Evolutionary conservation across 1,140 invertebrate species (phyloP).

Genomic region (Ooceraea biroi): DNA sequence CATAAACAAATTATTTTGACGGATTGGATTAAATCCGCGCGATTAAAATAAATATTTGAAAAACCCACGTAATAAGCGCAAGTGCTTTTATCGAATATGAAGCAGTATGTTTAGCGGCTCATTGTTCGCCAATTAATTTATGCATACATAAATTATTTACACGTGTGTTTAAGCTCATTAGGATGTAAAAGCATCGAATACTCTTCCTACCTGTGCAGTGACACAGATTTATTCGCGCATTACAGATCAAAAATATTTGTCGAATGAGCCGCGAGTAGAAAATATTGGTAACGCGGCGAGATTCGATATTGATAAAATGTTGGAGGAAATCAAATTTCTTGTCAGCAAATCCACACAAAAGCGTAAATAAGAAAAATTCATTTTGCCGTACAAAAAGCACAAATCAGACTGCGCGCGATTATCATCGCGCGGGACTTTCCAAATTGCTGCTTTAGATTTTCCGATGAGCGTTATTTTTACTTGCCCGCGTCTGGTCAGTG

Average conservation of each 20-base stretch:
- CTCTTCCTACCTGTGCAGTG: not conserved
- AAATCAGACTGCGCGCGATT: not conserved
- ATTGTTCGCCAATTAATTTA: not conserved
- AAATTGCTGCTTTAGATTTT: not conserved
- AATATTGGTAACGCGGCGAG: slow-evolving; percentile 43
- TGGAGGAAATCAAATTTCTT: slow-evolving; percentile 45
- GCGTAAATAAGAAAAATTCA: slow-evolving; percentile 27
- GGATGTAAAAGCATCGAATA: slow-evolving; percentile 13
- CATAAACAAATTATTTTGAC: slow-evolving; percentile 30
- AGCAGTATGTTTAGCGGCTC: not conserved
- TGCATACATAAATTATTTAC: not conserved
- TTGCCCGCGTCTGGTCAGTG: not conserved
- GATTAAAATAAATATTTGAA: slow-evolving; percentile 45
- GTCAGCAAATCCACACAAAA: not conserved
- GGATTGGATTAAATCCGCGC: slow-evolving; percentile 25
- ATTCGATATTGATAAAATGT: slow-evolving; percentile 32
- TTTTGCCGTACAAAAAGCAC: not conserved
- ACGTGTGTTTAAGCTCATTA: not conserved
- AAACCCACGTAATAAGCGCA: not conserved
- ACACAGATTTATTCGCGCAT: slow-evolving; percentile 45
- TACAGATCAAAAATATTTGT: slow-evolving; percentile 43
- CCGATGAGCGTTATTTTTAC: not conserved
- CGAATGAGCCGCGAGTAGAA: slow-evolving; percentile 35
- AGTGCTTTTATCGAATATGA: slow-evolving; percentile 1
- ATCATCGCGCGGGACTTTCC: slow-evolving; percentile 2